Conservation (phyloP, 1,140 invertebrate genomes). For the Musca vetustissima region DNA sequence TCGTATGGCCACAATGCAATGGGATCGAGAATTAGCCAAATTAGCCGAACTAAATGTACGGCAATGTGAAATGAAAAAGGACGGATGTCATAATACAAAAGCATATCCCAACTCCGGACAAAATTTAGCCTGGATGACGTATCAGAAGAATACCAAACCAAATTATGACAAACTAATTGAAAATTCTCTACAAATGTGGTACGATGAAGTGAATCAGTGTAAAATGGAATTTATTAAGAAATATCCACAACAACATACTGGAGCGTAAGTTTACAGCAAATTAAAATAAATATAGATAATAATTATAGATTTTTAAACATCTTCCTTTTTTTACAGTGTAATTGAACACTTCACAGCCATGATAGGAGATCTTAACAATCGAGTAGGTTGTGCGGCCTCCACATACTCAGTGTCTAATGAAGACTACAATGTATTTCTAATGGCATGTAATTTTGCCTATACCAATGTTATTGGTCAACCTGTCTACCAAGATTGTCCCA, state of each 20-base stretch:
- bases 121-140: slow-evolving; percentile 46
- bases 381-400: slow-evolving; percentile 40
- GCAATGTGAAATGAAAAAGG: slow-evolving; percentile 43
- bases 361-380: slow-evolving; percentile 42
- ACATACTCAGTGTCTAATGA: slow-evolving; percentile 22
- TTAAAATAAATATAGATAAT: slow-evolving; percentile 10
- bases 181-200: slow-evolving; percentile 26
- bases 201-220: slow-evolving; percentile 20
- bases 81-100: slow-evolving; percentile 44
- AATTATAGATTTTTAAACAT: not conserved
- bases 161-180: not conserved
- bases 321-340: slow-evolving; percentile 24
- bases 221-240: not conserved
- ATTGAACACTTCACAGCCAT: slow-evolving; percentile 50
- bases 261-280: slow-evolving; percentile 13
- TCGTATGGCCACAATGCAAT: slow-evolving; percentile 48
- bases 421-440: slow-evolving; percentile 36
- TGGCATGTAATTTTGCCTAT: slow-evolving; percentile 45
- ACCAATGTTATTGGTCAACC: slow-evolving; percentile 41
- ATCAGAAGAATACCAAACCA: not conserved
- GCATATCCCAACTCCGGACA: slow-evolving; percentile 44
- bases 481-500: slow-evolving; percentile 39
- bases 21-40: slow-evolving; percentile 45
- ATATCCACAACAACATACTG: slow-evolving; percentile 1
- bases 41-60: slow-evolving; percentile 43